phyloP scores from a whole-genome alignment of 2,113 vertebrate species.

The Rhabdornis inornatus region DNA sequence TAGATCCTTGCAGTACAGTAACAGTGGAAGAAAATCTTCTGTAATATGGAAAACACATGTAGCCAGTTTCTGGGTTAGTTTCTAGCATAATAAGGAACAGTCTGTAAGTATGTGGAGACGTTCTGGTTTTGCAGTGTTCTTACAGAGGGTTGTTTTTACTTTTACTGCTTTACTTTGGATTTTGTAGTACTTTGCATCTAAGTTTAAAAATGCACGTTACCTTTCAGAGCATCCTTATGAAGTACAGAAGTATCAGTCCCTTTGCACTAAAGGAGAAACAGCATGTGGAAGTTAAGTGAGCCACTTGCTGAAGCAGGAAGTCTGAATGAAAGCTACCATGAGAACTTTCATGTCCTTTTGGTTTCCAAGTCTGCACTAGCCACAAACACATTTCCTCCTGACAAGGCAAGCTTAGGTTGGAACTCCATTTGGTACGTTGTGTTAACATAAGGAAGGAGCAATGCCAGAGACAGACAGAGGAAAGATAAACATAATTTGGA shows the following conservation, averaged over 20 bases:
- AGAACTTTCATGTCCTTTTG: not conserved
- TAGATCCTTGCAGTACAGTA: not conserved
- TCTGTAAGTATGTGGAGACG: not conserved
- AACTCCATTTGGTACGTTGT: not conserved
- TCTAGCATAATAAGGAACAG: not conserved
- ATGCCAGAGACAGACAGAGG: not conserved
- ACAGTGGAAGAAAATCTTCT: not conserved
- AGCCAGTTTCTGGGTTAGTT: not conserved
- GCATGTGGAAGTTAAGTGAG: not conserved
- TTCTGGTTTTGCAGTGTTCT: not conserved
- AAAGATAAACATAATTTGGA: conserved; percentile 17
- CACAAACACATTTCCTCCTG: not conserved
- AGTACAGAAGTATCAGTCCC: not conserved
- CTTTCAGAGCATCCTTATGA: not conserved
- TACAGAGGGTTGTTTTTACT: not conserved
- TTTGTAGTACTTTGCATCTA: not conserved
- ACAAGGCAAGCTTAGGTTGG: not conserved
- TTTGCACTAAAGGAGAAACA: not conserved
- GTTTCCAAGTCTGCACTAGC: not conserved
- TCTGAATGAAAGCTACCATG: not conserved
- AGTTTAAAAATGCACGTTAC: not conserved
- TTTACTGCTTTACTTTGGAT: not conserved
- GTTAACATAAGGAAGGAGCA: conserved; percentile 5
- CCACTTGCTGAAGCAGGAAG: not conserved
- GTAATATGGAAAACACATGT: not conserved